Percentiles rank a stretch among this genome's conserved stretches.
phyloP scores from a whole-genome alignment of 2,888 invertebrate genomes.

The Lathronympha strigana region DNA sequence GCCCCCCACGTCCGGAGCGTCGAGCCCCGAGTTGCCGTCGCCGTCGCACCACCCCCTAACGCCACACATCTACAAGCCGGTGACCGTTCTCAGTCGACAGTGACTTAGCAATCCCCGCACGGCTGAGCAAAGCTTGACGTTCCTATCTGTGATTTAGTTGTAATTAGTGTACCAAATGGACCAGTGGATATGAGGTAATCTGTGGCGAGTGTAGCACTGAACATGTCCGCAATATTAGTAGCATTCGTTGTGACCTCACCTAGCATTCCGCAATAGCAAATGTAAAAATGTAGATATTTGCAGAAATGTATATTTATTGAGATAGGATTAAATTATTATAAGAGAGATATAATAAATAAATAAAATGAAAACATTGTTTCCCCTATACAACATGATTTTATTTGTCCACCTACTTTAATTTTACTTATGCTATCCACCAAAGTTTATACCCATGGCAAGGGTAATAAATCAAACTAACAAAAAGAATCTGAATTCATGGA shows the following conservation, averaged over 20 bases:
- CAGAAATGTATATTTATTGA: slow-evolving; percentile 80
- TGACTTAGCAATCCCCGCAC: slow-evolving; percentile 58
- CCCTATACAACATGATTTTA: slow-evolving; percentile 59
- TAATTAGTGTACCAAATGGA: slow-evolving; percentile 63
- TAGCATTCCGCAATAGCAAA: slow-evolving; percentile 70
- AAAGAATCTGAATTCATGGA: neutral
- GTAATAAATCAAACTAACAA: slow-evolving; percentile 15
- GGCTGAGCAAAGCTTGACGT: slow-evolving; percentile 57
- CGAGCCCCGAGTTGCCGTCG: slow-evolving; percentile 74
- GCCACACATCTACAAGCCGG: slow-evolving; percentile 81
- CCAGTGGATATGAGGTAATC: slow-evolving; percentile 65
- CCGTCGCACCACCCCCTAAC: slow-evolving; percentile 72
- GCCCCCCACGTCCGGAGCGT: slow-evolving; percentile 69
- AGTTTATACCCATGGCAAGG: neutral
- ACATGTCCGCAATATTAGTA: slow-evolving; percentile 60
- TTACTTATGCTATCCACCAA: neutral
- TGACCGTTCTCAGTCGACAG: slow-evolving; percentile 84
- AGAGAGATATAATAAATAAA: slow-evolving; percentile 67
- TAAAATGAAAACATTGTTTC: slow-evolving; percentile 70
- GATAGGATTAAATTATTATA: slow-evolving; percentile 64
- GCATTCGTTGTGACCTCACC: slow-evolving; percentile 52
- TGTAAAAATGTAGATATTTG: slow-evolving; percentile 69
- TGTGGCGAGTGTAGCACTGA: slow-evolving; percentile 45
- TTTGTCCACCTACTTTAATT: slow-evolving; percentile 47
- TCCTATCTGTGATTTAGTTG: slow-evolving; percentile 78